Evolutionary conservation across 2,888 invertebrate species (phyloP).

Genomic region (Theretra japonica): DNA sequence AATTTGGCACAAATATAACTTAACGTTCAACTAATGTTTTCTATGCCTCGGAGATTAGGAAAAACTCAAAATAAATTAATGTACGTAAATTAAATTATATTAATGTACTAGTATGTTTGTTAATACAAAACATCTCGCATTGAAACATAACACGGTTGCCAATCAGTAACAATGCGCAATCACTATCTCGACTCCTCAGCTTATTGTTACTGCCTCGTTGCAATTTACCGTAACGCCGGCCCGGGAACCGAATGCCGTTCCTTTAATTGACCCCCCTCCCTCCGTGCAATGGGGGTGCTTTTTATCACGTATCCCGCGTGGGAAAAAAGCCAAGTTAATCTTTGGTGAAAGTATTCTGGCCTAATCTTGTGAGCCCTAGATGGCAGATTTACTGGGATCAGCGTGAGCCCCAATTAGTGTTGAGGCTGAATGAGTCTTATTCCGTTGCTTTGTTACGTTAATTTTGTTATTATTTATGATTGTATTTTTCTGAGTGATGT

Average conservation of each 20-base stretch:
- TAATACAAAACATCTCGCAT: neutral
- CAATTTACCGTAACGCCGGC: neutral
- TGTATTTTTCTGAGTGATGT: neutral
- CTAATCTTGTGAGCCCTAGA: neutral
- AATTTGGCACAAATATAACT: too few relatives aligned
- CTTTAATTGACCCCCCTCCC: neutral
- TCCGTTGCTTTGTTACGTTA: neutral
- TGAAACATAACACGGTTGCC: neutral
- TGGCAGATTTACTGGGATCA: slow-evolving; percentile 10
- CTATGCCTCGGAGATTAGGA: too few relatives aligned
- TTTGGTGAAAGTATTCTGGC: slow-evolving; percentile 11
- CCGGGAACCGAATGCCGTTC: slow-evolving; percentile 2
- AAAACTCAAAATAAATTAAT: too few relatives aligned
- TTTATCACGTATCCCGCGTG: neutral
- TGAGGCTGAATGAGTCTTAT: neutral
- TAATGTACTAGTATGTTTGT: too few relatives aligned
- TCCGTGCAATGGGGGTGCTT: neutral
- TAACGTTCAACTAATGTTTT: too few relatives aligned
- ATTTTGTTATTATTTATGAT: neutral
- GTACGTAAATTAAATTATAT: too few relatives aligned
- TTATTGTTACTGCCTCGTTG: neutral
- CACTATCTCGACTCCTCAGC: neutral
- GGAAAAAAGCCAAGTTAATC: slow-evolving; percentile 18
- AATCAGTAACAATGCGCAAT: neutral
- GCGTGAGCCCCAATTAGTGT: slow-evolving; percentile 7